Evolutionary conservation across 1,140 invertebrate genomes (phyloP), one percentile per base, ranked within the genome.

Genomic region (Physella acuta): DNA sequence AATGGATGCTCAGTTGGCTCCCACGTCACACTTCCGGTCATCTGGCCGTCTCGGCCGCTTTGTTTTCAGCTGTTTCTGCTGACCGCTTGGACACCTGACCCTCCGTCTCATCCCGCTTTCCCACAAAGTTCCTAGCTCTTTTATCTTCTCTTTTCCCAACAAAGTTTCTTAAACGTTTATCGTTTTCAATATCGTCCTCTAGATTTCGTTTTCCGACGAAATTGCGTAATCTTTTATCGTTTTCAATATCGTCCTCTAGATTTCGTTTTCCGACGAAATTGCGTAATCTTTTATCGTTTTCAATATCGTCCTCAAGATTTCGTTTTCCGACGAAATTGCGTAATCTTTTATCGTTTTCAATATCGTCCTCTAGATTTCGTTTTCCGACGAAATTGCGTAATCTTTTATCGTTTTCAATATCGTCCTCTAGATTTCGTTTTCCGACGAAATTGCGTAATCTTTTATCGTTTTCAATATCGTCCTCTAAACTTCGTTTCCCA

Each of bases 91-190:
- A n/a, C n/a, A n/a, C n/a, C 52, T 55, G 16, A 55, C 52, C 52
- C 52, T 55, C 52, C 26, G 11, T 26, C 26, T 24, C 26, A 24
- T 55, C 36, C 2, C 59, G 2, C 39, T 61, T 61, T 20, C 59
- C 59, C 3, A 61, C n/a, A 24, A 61, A 61, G 14, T 61, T 36
- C 8, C 59, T 14, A 39, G 17, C n/a, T 1, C 59, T 26, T 28
- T 61, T 61, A 26, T 61, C 36, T 1, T 55, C 52, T 26, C 52
- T 55, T 55, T 55, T 55, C 52, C 52, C 52, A 26, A 55, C 52
- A 26, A 55, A 55, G 4, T 55, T 24, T 26, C 52, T 16, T 5
- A 55, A 5, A 4, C 52, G 8, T 24, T 55, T 55, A 5, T 55
- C 52, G 11, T 16, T 26, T 5, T 26, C 26, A 5, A 55, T n/a